Conservation (phyloP, 1,140 invertebrate species). For the Drosophila bocki region DNA sequence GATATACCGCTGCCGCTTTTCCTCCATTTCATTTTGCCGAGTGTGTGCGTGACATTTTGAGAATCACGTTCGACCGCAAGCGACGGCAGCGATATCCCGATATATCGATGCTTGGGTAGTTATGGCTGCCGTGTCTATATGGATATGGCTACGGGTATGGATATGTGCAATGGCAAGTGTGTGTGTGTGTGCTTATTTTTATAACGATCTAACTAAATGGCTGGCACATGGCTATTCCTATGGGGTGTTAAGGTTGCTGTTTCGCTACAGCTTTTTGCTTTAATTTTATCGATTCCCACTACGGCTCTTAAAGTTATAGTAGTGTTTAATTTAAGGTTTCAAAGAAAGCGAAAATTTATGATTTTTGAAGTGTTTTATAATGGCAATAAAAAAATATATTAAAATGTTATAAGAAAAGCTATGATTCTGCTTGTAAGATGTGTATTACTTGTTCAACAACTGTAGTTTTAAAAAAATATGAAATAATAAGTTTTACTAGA, state of each 20-base stretch:
- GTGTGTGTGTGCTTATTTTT: constrained; percentile 37
- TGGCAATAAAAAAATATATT: neutral
- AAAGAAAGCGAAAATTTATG: neutral
- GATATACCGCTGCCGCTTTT: constrained; percentile 46
- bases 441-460: neutral
- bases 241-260: constrained; percentile 25
- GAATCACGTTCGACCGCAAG: constrained; percentile 76
- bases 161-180: constrained; percentile 7
- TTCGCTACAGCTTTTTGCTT: constrained; percentile 34
- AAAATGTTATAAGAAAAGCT: neutral
- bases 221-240: constrained; percentile 48
- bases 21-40: constrained; percentile 35
- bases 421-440: neutral
- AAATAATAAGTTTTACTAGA: no score
- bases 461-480: neutral
- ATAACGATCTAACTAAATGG: constrained; percentile 64
- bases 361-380: neutral
- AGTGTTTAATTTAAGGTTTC: neutral
- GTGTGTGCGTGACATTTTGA: constrained; percentile 74
- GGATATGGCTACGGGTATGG: constrained; percentile 32
- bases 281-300: constrained; percentile 39
- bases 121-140: constrained; percentile 52
- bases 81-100: constrained; percentile 52
- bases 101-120: constrained; percentile 58
- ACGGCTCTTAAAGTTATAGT: neutral